phyloP scores from a whole-genome alignment of 1,140 invertebrate genomes.

The Musca domestica region DNA sequence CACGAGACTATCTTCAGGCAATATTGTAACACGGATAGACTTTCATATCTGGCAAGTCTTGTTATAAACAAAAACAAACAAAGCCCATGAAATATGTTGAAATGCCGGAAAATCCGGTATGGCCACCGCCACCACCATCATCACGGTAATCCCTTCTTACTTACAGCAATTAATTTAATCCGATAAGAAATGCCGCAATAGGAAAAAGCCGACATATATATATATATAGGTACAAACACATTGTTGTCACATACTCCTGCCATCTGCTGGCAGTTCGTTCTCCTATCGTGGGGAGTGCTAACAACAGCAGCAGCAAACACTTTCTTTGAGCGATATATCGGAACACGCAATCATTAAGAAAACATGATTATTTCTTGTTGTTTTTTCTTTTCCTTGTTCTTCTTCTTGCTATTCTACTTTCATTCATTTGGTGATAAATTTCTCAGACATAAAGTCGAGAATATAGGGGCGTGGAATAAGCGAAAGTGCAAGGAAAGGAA shows the following conservation, averaged over 20 bases:
- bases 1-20: too few relatives aligned
- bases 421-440: too few relatives aligned
- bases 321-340: background rate
- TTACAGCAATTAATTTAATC: constrained; percentile 53
- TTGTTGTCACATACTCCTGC: too few relatives aligned
- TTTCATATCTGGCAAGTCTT: too few relatives aligned
- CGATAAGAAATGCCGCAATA: constrained; percentile 13
- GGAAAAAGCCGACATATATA: constrained; percentile 15
- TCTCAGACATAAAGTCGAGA: too few relatives aligned
- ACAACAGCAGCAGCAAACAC: background rate
- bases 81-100: constrained; percentile 29
- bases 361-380: constrained; percentile 18
- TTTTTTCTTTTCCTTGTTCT: background rate
- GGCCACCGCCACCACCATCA: constrained; percentile 25
- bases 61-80: too few relatives aligned
- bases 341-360: constrained; percentile 17
- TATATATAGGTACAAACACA: too few relatives aligned
- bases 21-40: too few relatives aligned
- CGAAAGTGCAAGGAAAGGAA: too few relatives aligned
- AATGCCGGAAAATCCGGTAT: constrained; percentile 49
- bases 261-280: too few relatives aligned
- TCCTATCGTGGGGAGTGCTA: background rate
- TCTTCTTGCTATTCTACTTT: too few relatives aligned
- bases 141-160: constrained; percentile 49
- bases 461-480: too few relatives aligned